Base-by-base conservation (phyloP, 30 jellyfish, hydroid and myxozoan species). In the Hydra vulgaris region DNA sequence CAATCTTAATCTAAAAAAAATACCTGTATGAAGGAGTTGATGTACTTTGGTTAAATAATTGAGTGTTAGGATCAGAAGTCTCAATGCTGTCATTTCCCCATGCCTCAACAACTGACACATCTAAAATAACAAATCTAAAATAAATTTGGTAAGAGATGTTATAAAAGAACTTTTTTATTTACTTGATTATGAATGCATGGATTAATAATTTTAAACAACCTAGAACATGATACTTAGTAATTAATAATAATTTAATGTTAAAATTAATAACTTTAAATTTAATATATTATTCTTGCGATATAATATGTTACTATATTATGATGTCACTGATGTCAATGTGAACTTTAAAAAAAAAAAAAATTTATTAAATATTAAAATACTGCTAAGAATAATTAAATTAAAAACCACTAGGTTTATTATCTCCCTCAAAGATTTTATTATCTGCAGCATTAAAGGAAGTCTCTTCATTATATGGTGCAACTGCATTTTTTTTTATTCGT, bases 401-500 rank as follows among this genome's bases (percentile, higher is more conserved):
- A 68, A 68, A 20, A 5, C 16, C 67, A 78, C 85, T 55, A 0
- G 85, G 22, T 18, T 52, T 78, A 61, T 54, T 27, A 18, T 61
- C 77, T 18, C 54, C 85, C 18, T 78, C 68, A 0, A 27, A 54
- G 12, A 27, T 52, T 17, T 19, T 78, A 4, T 78, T 20, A 68
- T 68, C 27, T 16, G 15, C 67, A 27, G 17, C 68, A 78, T 61
- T 69, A 78, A 78, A 78, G 18, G 77, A 53, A 53, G 85, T 78
- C 68, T 78, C 85, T 54, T 78, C 85, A 78, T 53, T 54, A 20
- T 27, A 27, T 54, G 85, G 85, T 19, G 85, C 24, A 7, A 78
- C 85, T 52, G 68, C 56, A 61, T 78, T 78, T 66, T 74, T 66
- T 25, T 78, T 78, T 20, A 78, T 24, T 27, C 85, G 24, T 61